Conservation (phyloP, 2,113 vertebrate genomes). For the western clawed frog (Xenopus tropicalis) region UCB_Xtro_10.0 CM004448.2:112113501-112114000, state of each 20-base stretch:
- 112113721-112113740: background rate
- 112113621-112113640: constrained; percentile 97
- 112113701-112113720: background rate
- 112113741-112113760: background rate
- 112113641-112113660: constrained; percentile 97
- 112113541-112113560: constrained; percentile 95
- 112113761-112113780: no score
- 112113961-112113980: no score
- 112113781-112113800: no score
- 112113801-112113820: no score
- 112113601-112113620: constrained; percentile 94
- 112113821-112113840: no score
- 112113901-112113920: no score
- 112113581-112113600: constrained; percentile 95
- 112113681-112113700: constrained; percentile 83
- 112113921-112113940: no score
- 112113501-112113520: background rate
- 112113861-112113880: no score
- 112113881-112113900: no score
- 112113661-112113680: constrained; percentile 96
- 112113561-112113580: constrained; percentile 91
- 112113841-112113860: no score
- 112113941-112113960: no score
- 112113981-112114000: no score
- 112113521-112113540: constrained; percentile 90